phyloP scores from a whole-genome alignment of 1,140 invertebrate genomes.

The Diachasma alloeum region DNA sequence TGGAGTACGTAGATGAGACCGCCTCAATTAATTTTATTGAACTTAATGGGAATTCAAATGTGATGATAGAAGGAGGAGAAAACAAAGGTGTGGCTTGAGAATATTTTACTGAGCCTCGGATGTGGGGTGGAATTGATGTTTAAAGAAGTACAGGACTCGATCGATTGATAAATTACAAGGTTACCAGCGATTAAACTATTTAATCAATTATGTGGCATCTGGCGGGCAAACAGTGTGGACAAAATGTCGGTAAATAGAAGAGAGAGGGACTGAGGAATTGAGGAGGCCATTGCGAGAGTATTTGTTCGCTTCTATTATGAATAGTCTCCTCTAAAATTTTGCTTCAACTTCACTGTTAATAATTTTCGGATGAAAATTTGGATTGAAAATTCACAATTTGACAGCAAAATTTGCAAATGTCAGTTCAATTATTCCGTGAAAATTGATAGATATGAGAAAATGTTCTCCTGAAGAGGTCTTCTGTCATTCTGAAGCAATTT shows the following conservation, averaged over 20 bases:
- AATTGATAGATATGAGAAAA: no score
- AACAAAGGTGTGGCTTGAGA: neutral
- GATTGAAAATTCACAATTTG: no score
- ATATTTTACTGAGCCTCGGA: neutral
- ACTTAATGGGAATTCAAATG: neutral
- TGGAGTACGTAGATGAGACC: neutral
- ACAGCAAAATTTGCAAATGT: no score
- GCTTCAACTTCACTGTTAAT: no score
- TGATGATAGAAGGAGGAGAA: neutral
- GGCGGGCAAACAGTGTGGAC: conserved; percentile 14
- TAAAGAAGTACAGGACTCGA: conserved; percentile 15
- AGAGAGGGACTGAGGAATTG: neutral
- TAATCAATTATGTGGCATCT: conserved; percentile 37
- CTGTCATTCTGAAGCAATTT: no score
- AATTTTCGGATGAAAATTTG: no score
- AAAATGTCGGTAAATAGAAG: neutral
- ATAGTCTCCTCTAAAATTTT: neutral
- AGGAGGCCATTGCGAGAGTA: neutral
- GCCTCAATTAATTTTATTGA: neutral
- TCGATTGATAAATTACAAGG: conserved; percentile 39
- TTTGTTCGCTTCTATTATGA: neutral
- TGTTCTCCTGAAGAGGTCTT: no score
- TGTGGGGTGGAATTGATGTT: neutral
- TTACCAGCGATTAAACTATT: conserved; percentile 36
- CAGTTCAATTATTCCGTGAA: no score